phyloP scores from a whole-genome alignment of 2,113 vertebrate genomes.

The Paratilapia polleni region DNA sequence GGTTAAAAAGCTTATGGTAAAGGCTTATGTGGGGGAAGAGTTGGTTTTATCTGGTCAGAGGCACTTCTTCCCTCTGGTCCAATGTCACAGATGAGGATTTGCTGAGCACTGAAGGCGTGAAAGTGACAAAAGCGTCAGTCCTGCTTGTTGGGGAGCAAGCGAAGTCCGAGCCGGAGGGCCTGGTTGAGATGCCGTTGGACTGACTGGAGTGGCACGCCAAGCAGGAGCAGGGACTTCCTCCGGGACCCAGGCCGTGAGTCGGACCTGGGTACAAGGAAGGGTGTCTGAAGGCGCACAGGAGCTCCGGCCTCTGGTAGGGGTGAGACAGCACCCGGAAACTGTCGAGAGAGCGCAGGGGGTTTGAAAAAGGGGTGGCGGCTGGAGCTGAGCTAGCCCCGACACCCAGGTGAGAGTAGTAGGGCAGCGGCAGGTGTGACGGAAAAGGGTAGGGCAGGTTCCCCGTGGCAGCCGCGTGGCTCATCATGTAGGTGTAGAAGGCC shows the following conservation, averaged over 20 bases:
- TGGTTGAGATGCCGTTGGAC: slow-evolving; percentile 84
- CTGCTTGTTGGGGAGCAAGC: slow-evolving; percentile 91
- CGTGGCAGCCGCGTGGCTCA: slow-evolving; percentile 97
- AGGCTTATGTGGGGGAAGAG: slow-evolving; percentile 16
- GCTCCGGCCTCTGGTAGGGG: slow-evolving; percentile 94
- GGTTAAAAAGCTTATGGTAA: slow-evolving; percentile 46
- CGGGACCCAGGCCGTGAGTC: slow-evolving; percentile 89
- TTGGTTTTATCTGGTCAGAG: slow-evolving; percentile 92
- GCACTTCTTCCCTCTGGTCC: slow-evolving; percentile 98
- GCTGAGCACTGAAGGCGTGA: slow-evolving; percentile 95
- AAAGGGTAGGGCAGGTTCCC: slow-evolving; percentile 96
- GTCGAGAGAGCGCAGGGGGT: slow-evolving; percentile 92
- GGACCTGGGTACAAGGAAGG: slow-evolving; percentile 91
- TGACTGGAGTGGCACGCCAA: slow-evolving; percentile 91
- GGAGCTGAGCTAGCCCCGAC: slow-evolving; percentile 86
- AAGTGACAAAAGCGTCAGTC: slow-evolving; percentile 96
- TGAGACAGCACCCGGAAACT: slow-evolving; percentile 95
- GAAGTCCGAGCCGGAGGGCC: slow-evolving; percentile 91
- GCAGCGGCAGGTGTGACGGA: slow-evolving; percentile 94
- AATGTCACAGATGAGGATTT: slow-evolving; percentile 91
- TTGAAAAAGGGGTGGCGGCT: slow-evolving; percentile 85
- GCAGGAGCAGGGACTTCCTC: slow-evolving; percentile 91
- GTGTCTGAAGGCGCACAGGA: slow-evolving; percentile 96
- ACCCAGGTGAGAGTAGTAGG: slow-evolving; percentile 95
- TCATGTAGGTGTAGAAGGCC: slow-evolving; percentile 99